Percentiles rank a stretch among this genome's conserved stretches.
These are phyloP conservation scores for Oreochromis grahami DNA, from an alignment of 2,797 vertebrate genomes.

Conservation along the genomic window DNA sequence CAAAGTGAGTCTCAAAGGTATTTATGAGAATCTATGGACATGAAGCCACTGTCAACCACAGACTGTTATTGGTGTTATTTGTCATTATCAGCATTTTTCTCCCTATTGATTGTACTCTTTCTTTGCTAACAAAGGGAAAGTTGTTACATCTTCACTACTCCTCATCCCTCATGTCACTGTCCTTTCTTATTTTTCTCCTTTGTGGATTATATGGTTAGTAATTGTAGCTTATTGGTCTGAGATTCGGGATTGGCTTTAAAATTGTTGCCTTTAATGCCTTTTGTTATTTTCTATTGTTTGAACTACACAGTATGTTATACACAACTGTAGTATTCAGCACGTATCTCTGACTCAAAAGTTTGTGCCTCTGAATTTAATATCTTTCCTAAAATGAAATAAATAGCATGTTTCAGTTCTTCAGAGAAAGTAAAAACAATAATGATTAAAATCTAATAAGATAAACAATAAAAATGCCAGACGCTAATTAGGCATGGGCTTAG, in stretches of 20 bases:
- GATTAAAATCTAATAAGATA: constrained; percentile 51
- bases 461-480: constrained; percentile 32
- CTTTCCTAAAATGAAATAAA: constrained; percentile 2
- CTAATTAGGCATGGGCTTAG: constrained; percentile 44
- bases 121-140: constrained; percentile 49
- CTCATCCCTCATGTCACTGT: not conserved
- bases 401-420: not conserved
- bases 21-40: constrained; percentile 59
- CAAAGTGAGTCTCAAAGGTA: constrained; percentile 57
- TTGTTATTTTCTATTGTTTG: not conserved
- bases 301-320: constrained; percentile 1
- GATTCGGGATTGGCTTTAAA: not conserved
- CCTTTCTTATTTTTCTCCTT: not conserved
- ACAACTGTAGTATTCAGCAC: constrained; percentile 2
- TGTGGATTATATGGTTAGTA: not conserved
- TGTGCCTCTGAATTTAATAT: constrained; percentile 12
- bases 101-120: constrained; percentile 24
- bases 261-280: not conserved
- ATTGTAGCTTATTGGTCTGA: not conserved
- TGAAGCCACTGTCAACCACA: constrained; percentile 54
- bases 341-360: not conserved
- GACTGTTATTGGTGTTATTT: constrained; percentile 63
- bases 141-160: constrained; percentile 13
- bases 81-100: constrained; percentile 68
- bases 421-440: constrained; percentile 28